Base-by-base conservation (phyloP, 35 echinoderm and acorn worm genomes). In the Acanthaster planci region DNA sequence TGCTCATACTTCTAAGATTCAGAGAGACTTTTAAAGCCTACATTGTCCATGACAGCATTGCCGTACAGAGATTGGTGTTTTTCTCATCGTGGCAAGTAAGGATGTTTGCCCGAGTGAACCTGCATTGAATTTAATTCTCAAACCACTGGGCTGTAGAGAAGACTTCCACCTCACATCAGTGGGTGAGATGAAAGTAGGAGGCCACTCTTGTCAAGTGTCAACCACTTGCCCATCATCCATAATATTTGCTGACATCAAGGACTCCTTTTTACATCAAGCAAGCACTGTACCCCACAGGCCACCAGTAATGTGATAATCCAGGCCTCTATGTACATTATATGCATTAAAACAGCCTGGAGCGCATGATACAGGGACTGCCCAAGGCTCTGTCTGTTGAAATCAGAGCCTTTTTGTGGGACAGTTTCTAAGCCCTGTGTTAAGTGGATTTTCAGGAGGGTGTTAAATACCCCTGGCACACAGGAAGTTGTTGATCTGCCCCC, bases 401-500 rank as follows among this genome's bases (percentile, higher is more conserved):
- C 64, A 4, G 64, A 26, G 30, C 23, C 64, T 34, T 26, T 72
- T 15, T 10, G 64, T 26, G 26, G 34, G 9, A 29, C 18, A 26
- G 7, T 72, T 72, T 26, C 34, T 72, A 72, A 72, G 30, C 14
- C 34, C 34, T 21, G 26, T 72, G 64, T 26, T 72, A 72, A 72
- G 64, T 72, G 64, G 64, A 72, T 72, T 72, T 21, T 27, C 34
- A 34, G 64, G 34, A 34, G 64, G 19, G 64, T 72, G 26, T 19
- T 10, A 34, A 31, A 72, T 31, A 72, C 23, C 14, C 10, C 22
- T 19, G 26, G 64, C 64, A 72, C 42, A 47, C 42, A 47, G 64
- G 64, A 72, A 72, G 64, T 72, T 72, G 22, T 72, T 72, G 64
- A 72, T 72, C 21, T 59, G 12, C 4, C 42, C 42, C 42, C 42